Evolutionary conservation across 2,888 invertebrate genomes (phyloP).

Genomic region (Eupsilia transversa): DNA sequence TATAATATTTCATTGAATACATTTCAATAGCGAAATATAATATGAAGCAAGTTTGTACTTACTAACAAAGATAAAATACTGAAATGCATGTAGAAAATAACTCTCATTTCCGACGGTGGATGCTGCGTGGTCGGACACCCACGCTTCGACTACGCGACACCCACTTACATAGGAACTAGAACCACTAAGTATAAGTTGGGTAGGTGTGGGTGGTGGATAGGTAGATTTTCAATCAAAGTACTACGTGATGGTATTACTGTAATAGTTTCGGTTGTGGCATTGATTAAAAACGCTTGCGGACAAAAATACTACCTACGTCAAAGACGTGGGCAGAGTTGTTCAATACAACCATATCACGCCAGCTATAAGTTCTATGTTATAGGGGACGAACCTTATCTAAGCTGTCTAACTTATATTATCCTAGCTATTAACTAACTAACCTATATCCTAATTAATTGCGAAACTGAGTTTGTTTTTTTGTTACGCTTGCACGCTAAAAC

Average conservation of each 20-base stretch:
- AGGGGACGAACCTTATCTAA: not conserved
- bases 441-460: no score
- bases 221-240: conserved; percentile 16
- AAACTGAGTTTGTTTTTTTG: no score
- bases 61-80: conserved; percentile 3
- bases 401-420: no score
- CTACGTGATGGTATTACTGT: not conserved
- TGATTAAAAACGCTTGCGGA: not conserved
- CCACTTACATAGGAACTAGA: not conserved
- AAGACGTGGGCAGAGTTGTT: not conserved
- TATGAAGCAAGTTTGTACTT: not conserved
- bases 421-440: no score
- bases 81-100: conserved; percentile 31
- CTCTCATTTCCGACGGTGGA: not conserved
- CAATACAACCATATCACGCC: not conserved
- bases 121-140: conserved; percentile 7
- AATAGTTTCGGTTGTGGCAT: not conserved
- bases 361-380: not conserved
- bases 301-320: not conserved
- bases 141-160: not conserved
- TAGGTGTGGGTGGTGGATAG: not conserved
- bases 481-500: no score
- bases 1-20: conserved; percentile 3
- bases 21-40: not conserved
- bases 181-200: not conserved